Percentiles rank a stretch among this genome's conserved stretches.
Conservation (phyloP, 2,888 invertebrate genomes). For the Cerastoderma edule region DNA sequence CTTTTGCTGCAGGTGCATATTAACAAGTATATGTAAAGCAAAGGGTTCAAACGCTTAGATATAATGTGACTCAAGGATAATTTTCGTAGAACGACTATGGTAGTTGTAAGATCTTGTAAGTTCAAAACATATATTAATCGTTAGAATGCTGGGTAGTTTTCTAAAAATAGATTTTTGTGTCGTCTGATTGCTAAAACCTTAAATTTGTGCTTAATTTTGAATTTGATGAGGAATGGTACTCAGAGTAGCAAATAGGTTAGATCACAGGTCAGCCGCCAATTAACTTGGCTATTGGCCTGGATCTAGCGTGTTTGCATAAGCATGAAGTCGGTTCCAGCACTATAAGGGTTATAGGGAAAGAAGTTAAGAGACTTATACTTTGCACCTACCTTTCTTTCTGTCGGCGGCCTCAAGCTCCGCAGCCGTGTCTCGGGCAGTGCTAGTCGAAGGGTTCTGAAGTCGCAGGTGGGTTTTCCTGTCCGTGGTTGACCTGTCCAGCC, state of each 20-base stretch:
- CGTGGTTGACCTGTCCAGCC: conserved; percentile 20
- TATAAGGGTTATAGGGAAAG: too few relatives aligned
- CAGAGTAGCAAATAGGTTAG: background rate
- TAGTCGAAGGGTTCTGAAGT: conserved; percentile 26
- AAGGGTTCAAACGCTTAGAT: too few relatives aligned
- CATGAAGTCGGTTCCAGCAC: background rate
- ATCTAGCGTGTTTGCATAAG: background rate
- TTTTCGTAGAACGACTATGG: too few relatives aligned
- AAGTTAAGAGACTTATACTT: too few relatives aligned
- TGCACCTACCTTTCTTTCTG: conserved; percentile 4
- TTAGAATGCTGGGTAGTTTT: too few relatives aligned
- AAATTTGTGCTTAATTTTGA: too few relatives aligned
- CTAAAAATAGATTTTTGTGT: background rate
- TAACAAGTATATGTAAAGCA: too few relatives aligned
- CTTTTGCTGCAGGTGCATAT: background rate
- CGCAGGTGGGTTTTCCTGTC: conserved; percentile 28
- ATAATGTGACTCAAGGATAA: too few relatives aligned
- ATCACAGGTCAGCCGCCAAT: background rate
- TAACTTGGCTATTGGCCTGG: background rate
- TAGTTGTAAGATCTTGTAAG: too few relatives aligned
- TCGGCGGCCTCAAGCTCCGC: conserved; percentile 16
- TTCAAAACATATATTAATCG: too few relatives aligned
- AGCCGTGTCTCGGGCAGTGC: conserved; percentile 8
- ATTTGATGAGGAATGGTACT: background rate
- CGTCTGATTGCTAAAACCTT: too few relatives aligned